A percentile compares a stretch with the other conserved stretches of the same genome.
Conservation (phyloP, 2,797 vertebrate genomes). For the Babyrousa celebensis region DNA sequence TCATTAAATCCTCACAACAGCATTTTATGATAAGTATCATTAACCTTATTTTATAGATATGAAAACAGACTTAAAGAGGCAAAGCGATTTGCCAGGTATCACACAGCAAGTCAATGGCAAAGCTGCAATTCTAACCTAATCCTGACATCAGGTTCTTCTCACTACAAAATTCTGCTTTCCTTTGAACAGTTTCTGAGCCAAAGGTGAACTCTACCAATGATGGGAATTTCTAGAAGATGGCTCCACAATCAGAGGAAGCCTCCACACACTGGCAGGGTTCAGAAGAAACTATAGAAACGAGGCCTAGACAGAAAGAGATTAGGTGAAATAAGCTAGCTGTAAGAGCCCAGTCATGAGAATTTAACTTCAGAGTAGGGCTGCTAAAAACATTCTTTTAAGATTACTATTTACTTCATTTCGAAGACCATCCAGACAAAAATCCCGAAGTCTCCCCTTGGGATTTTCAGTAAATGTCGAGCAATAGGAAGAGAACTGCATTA, state of each 20-base stretch:
- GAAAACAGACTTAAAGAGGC: constrained; percentile 48
- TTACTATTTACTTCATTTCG: constrained; percentile 8
- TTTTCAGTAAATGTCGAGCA: constrained; percentile 26
- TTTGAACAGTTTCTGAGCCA: constrained; percentile 28
- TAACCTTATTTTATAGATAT: constrained; percentile 48
- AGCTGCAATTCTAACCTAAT: neutral
- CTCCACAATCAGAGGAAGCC: neutral
- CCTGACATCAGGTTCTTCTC: constrained; percentile 16
- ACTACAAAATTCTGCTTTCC: constrained; percentile 53
- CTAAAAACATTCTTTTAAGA: constrained; percentile 43
- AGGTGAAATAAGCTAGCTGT: neutral
- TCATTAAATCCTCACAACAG: constrained; percentile 10
- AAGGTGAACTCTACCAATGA: constrained; percentile 13
- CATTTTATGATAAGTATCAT: neutral
- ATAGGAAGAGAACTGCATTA: neutral
- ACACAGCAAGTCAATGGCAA: neutral
- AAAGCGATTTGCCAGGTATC: neutral
- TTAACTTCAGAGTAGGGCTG: constrained; percentile 45
- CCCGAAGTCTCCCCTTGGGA: neutral
- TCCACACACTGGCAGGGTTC: neutral
- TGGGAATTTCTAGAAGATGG: constrained; percentile 16
- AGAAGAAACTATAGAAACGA: constrained; percentile 50
- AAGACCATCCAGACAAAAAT: constrained; percentile 34
- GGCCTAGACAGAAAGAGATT: neutral
- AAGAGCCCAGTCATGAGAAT: constrained; percentile 43